A percentile compares a stretch with the other conserved stretches of the same genome.
These are phyloP conservation scores for Parauchenoglanis ngamensis DNA, from an alignment of 2,797 vertebrate species.

Conservation along the genomic window DNA sequence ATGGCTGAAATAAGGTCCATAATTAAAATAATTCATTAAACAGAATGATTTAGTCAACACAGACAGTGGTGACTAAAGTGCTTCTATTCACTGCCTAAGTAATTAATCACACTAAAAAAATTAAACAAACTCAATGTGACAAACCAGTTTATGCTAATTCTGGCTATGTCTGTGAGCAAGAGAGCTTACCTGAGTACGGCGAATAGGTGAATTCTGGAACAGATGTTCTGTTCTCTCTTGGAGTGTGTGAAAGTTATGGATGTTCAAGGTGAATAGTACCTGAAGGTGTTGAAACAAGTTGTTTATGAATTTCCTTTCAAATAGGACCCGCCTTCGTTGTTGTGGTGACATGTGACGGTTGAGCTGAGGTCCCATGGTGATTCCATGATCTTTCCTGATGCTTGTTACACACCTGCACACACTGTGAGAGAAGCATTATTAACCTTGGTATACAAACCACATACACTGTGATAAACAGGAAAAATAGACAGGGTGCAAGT, in stretches of 20 bases:
- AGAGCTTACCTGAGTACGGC: slow-evolving; percentile 26
- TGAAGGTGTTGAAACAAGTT: slow-evolving; percentile 50
- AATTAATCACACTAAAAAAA: background rate
- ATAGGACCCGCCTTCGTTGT: slow-evolving; percentile 52
- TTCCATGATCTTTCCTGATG: slow-evolving; percentile 59
- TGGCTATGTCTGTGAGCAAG: background rate
- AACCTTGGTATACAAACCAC: background rate
- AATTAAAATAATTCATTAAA: background rate
- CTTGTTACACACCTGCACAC: slow-evolving; percentile 62
- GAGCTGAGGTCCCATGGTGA: slow-evolving; percentile 75
- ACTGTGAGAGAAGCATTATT: slow-evolving; percentile 12
- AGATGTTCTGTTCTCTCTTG: background rate
- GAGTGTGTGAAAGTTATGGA: slow-evolving; percentile 34
- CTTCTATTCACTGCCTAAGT: background rate
- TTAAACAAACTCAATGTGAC: background rate
- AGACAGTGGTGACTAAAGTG: background rate
- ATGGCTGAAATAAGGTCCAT: background rate
- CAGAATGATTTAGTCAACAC: background rate
- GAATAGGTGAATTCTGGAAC: background rate
- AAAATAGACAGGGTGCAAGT: background rate
- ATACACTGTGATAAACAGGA: background rate
- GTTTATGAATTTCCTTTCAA: slow-evolving; percentile 69
- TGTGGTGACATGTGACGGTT: slow-evolving; percentile 71
- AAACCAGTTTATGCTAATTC: background rate
- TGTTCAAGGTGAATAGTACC: slow-evolving; percentile 23